Evolutionary conservation across 2,113 vertebrate species (phyloP).

Genomic region (Ictalurus furcatus): DNA sequence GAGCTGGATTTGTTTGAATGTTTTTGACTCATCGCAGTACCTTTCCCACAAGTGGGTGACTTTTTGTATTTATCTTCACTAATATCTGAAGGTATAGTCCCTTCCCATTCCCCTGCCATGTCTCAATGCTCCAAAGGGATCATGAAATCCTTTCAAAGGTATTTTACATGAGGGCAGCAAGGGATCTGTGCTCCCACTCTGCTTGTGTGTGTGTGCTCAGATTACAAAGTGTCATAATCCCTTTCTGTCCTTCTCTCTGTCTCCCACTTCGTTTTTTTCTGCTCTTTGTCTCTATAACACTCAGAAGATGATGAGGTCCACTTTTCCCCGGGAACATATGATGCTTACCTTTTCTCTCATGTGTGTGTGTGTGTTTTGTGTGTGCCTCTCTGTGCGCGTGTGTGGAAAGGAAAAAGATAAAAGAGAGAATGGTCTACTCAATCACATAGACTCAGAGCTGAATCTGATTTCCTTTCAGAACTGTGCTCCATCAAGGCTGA

Average conservation of each 20-base stretch:
- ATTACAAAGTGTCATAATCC: constrained; percentile 29
- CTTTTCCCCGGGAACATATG: not conserved
- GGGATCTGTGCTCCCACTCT: not conserved
- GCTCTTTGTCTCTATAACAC: not conserved
- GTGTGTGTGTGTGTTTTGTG: not conserved
- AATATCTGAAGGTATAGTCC: not conserved
- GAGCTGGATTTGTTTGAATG: not conserved
- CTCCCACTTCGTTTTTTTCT: not conserved
- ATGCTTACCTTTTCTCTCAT: not conserved
- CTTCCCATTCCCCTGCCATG: not conserved
- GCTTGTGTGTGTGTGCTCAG: not conserved
- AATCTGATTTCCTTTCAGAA: constrained; percentile 8
- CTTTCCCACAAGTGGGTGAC: not conserved
- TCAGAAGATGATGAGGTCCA: not conserved
- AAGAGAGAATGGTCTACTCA: not conserved
- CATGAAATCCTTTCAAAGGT: constrained; percentile 13
- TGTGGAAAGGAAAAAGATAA: not conserved
- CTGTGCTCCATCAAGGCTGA: not conserved
- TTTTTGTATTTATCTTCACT: not conserved
- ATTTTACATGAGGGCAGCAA: constrained; percentile 19
- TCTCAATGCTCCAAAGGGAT: not conserved
- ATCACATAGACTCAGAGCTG: not conserved
- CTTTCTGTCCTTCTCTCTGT: not conserved
- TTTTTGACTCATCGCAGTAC: not conserved
- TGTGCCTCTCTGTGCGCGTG: not conserved